Base-by-base conservation (phyloP, 92 coral and sea anemone species). In the Epizoanthus stellaris region DNA sequence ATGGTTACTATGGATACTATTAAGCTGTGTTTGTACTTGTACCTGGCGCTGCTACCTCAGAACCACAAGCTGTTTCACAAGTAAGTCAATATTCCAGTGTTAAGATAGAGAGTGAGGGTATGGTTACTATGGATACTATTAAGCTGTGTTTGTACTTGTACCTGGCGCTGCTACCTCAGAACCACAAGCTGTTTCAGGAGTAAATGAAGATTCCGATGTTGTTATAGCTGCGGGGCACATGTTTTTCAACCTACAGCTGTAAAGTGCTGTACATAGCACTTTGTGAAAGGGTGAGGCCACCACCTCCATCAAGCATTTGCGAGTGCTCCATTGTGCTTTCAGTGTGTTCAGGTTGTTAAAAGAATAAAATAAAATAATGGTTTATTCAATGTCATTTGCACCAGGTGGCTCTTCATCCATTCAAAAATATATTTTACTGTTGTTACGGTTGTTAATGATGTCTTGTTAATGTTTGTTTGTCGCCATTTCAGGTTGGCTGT, bases 151-250 rank as follows among this genome's bases (percentile, higher is more conserved):
- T 96, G 74, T 96, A 96, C 87, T 77, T 96, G 73, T 96, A 96
- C 83, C 91, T 96, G 14, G 99, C 97, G 1, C 70, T 96, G 75
- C 83, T 94, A 34, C 99, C 99, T 4, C 98, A 92, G 67, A 94
- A 94, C 62, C 99, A 96, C 90, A 84, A 94, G 80, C 91, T 96
- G 12, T 93, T 96, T 45, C 98, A 96, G 75, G 96, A 96, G 98
- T 96, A 84, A 94, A 98, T 84, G 1, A 30, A 54, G 23, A 16
- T 49, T 71, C 4, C 2, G 10, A 16, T 14, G 62, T 53, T 60
- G 8, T 45, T 12, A 21, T 62, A 39, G 16, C 36, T 30, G 36
- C 0, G 36, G 36, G 36, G 2, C 36, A 30, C 36, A 30, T 30
- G 36, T 30, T 30, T 30, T 30, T 30, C 36, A 30, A 2, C 36